Percentiles rank a stretch among this genome's conserved stretches.
These are phyloP conservation scores for Phallusia fumigata DNA, from an alignment of 23 tunicate species.

Conservation along the genomic window DNA sequence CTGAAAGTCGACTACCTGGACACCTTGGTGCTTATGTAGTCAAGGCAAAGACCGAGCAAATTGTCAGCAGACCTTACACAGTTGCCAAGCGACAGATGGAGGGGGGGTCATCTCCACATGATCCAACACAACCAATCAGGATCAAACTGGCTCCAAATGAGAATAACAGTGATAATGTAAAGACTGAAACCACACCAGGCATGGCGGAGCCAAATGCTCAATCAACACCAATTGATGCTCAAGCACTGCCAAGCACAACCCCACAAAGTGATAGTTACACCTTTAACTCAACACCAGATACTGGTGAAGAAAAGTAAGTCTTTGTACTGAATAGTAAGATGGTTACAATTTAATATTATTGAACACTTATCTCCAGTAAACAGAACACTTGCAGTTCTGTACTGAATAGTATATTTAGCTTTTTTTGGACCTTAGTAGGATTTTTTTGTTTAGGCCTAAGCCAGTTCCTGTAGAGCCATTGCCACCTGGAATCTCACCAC, in stretches of 20 bases:
- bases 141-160: conserved; percentile 32
- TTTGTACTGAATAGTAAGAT: too few species aligned
- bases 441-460: conserved; percentile 16
- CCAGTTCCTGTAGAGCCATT: conserved; percentile 24
- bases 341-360: too few species aligned
- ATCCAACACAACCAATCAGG: conserved; percentile 64
- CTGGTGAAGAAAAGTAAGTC: conserved; percentile 59
- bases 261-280: conserved; percentile 71
- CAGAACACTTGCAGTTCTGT: too few species aligned
- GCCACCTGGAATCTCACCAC: conserved; percentile 67
- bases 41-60: conserved; percentile 62
- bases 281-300: conserved; percentile 70
- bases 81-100: conserved; percentile 34
- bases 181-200: conserved; percentile 3
- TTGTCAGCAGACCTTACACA: conserved; percentile 22
- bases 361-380: too few species aligned
- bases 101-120: conserved; percentile 51
- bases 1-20: not conserved
- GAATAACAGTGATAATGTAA: conserved; percentile 8
- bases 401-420: too few species aligned
- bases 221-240: conserved; percentile 34
- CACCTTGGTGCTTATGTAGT: conserved; percentile 56
- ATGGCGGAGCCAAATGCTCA: conserved; percentile 28
- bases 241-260: conserved; percentile 21
- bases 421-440: not conserved